Conservation (phyloP, 2,797 vertebrate species). For the Distichodus sexfasciatus region DNA sequence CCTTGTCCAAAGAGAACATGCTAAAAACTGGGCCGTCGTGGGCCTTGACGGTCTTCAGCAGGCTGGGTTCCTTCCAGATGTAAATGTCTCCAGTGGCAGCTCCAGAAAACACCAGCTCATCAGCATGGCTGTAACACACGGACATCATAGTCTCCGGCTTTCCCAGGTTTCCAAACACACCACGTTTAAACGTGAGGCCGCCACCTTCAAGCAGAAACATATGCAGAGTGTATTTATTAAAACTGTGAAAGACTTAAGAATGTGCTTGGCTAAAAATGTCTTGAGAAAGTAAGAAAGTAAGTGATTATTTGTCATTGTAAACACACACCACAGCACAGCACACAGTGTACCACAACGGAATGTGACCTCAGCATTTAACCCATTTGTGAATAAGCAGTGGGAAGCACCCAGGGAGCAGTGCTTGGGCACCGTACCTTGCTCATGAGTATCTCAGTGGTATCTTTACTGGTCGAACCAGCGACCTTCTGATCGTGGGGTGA, state of each 20-base stretch:
- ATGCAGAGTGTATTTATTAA: not conserved
- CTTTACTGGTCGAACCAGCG: too few species aligned
- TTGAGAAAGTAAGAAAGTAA: too few species aligned
- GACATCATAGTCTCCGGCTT: conserved; percentile 95
- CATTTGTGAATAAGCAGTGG: too few species aligned
- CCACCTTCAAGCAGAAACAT: conserved; percentile 72
- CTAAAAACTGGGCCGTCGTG: conserved; percentile 93
- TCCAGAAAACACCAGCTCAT: conserved; percentile 90
- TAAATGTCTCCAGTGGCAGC: conserved; percentile 92
- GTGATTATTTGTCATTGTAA: too few species aligned
- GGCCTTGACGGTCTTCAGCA: conserved; percentile 91
- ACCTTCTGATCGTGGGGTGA: too few species aligned
- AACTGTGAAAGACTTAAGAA: not conserved
- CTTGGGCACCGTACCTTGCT: too few species aligned
- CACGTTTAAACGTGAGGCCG: conserved; percentile 86
- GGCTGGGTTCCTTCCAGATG: conserved; percentile 87
- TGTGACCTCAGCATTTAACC: too few species aligned
- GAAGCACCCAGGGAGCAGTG: too few species aligned
- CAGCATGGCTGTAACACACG: conserved; percentile 83
- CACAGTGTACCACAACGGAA: too few species aligned
- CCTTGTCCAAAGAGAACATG: conserved; percentile 95
- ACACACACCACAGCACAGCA: too few species aligned
- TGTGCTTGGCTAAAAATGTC: too few species aligned
- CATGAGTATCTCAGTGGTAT: too few species aligned
- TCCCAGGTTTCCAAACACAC: conserved; percentile 82